Evolutionary conservation across 2,888 invertebrate genomes (phyloP), one percentile per base, ranked within the genome.

Genomic region (Spialia ferax): DNA sequence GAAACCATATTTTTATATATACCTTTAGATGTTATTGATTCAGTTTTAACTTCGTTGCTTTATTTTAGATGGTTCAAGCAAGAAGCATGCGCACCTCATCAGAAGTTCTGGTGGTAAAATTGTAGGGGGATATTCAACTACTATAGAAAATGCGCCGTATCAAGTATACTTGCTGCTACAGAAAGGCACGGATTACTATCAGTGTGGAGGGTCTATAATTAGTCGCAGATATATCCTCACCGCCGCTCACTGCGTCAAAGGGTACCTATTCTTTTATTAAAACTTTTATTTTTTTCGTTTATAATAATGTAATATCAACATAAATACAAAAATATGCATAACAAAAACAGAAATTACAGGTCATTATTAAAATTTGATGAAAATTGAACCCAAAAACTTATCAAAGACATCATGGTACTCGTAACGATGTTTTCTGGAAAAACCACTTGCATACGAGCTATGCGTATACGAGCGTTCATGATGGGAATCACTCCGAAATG

Each of bases 161-260:
- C 93, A 93, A 74, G 89, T 83, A 0, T 94, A 91, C 59, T 56
- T 94, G 52, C 68, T 90, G 52, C 74, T 88, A 8, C 75, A 77
- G 62, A 78, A 78, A 54, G 87, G 86, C 0, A 69, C 29, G 0
- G 73, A 78, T 2, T 79, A 84, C 70, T 92, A 80, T 65, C 86
- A 87, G 57, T 94, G 94, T 72, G 94, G 94, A 10, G 94, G 94
- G 0, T 89, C 92, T 0, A 91, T 94, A 63, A 78, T 94, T 48
- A 89, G 79, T 66, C 42, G 63, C 0, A 72, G 73, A n/a, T 80
- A 82, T 67, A 76, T 94, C 7, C 72, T 94, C 13, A 93, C 94
- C 0, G 94, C 94, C 10, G 94, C 94, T 3, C 94, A 94, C 77
- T 94, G 94, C 71, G 71, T 94, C 0, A 69, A 71, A 2, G 82